A percentile compares a stretch with the other conserved stretches of the same genome.
These are phyloP conservation scores for Barbus barbus DNA, from an alignment of 2,113 vertebrate genomes.

Conservation along the genomic window DNA sequence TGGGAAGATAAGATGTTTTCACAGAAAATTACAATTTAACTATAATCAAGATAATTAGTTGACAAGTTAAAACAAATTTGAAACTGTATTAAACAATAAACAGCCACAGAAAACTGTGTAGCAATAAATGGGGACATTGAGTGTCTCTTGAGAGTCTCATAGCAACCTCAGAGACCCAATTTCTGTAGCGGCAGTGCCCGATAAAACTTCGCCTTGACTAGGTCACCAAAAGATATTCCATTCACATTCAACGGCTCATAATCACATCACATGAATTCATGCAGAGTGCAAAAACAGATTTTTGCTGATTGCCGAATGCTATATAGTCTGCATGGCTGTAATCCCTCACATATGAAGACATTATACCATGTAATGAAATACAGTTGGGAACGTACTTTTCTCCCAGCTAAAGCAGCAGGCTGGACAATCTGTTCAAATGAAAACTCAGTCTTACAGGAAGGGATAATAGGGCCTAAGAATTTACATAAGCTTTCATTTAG, in stretches of 20 bases:
- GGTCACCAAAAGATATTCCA: not conserved
- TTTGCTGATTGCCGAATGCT: not conserved
- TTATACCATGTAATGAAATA: not conserved
- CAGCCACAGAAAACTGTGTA: not conserved
- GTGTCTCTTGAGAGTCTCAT: not conserved
- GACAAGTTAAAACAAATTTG: not conserved
- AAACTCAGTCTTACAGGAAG: conserved; percentile 3
- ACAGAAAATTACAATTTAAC: too few relatives aligned
- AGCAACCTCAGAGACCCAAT: not conserved
- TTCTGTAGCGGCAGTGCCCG: not conserved
- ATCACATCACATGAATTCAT: not conserved
- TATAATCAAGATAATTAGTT: not conserved
- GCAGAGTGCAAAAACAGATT: not conserved
- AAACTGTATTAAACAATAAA: not conserved
- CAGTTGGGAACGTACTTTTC: not conserved
- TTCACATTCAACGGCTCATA: not conserved
- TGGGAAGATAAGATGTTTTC: too few relatives aligned
- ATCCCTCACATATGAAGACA: conserved; percentile 10
- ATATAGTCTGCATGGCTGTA: not conserved
- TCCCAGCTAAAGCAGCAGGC: not conserved
- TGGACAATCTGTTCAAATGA: conserved; percentile 25
- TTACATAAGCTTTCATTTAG: conserved; percentile 33
- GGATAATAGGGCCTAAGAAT: conserved; percentile 19
- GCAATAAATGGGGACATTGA: not conserved
- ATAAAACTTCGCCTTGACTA: not conserved